Conservation (phyloP, 2,113 vertebrate genomes). For the Procapra przewalskii region DNA sequence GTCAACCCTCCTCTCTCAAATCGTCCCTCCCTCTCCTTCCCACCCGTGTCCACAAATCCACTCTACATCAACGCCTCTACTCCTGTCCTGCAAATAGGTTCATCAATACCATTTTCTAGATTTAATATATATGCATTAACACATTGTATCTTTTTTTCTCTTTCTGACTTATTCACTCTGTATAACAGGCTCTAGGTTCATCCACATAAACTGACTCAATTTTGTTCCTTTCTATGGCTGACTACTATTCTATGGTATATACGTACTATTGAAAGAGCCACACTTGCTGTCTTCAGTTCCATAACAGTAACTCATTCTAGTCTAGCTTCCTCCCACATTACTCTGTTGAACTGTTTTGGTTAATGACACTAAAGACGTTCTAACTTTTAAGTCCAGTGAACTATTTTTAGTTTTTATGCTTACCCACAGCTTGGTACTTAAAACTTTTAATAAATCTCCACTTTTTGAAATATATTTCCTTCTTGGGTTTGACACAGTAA, state of each 20-base stretch:
- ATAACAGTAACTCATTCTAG: not conserved
- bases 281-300: not conserved
- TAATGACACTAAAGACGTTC: not conserved
- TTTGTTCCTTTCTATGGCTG: not conserved
- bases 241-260: not conserved
- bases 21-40: not conserved
- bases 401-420: not conserved
- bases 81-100: no score
- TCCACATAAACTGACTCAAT: not conserved
- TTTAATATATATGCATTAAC: no score
- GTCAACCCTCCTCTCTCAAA: not conserved
- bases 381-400: not conserved
- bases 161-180: not conserved
- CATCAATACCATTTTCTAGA: no score
- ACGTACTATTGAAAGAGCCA: not conserved
- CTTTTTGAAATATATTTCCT: slow-evolving; percentile 1
- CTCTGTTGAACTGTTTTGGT: not conserved
- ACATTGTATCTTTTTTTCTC: no score
- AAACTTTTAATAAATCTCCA: not conserved
- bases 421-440: not conserved
- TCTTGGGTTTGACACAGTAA: not conserved
- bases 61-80: not conserved
- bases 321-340: not conserved
- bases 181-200: not conserved
- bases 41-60: not conserved